Conservation (phyloP, 2,888 invertebrate genomes). For the Hemithea aestivaria region DNA sequence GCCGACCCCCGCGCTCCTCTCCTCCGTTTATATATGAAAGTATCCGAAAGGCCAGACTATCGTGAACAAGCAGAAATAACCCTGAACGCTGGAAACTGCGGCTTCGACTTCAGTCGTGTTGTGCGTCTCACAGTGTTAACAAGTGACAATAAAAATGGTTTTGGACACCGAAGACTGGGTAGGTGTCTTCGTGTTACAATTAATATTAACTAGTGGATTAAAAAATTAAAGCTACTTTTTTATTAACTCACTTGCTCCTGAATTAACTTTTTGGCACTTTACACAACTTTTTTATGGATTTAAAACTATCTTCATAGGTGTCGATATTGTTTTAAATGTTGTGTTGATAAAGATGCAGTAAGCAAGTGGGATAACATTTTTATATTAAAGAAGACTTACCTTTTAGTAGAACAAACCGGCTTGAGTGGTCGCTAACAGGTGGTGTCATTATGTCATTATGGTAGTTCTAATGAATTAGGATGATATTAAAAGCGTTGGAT, state of each 20-base stretch:
- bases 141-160: constrained; percentile 75
- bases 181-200: constrained; percentile 44
- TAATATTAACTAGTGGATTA: constrained; percentile 17
- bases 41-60: constrained; percentile 61
- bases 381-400: no score
- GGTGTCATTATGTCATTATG: constrained; percentile 42
- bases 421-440: constrained; percentile 43
- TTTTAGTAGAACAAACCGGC: constrained; percentile 25
- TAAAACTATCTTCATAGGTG: no score
- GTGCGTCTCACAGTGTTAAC: constrained; percentile 78
- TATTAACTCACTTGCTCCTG: no score
- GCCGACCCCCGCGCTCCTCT: constrained; percentile 39
- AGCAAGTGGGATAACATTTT: no score
- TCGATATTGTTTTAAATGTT: no score
- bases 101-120: constrained; percentile 72
- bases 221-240: constrained; percentile 14
- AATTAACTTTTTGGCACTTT: no score
- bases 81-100: constrained; percentile 73
- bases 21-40: constrained; percentile 60
- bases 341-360: no score
- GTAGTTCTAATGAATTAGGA: constrained; percentile 27
- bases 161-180: constrained; percentile 77
- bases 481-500: constrained; percentile 29
- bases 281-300: no score
- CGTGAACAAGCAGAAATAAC: constrained; percentile 74